Conservation (phyloP, 1,140 invertebrate species). For the Phocides pigmalion region DNA sequence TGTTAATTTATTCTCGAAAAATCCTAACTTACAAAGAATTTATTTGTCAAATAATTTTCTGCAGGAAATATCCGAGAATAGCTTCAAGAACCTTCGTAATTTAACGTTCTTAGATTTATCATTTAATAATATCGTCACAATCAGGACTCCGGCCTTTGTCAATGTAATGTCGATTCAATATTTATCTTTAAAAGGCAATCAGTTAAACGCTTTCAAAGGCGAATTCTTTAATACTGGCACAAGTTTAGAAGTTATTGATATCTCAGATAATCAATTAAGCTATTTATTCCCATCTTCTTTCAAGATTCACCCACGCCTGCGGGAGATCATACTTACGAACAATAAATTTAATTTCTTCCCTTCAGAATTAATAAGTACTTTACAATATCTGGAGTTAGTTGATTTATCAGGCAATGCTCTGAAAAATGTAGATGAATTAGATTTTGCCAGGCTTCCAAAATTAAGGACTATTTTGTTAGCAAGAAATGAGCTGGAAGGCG, state of each 20-base stretch:
- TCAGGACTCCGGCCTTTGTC: conserved; percentile 88
- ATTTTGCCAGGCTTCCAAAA: conserved; percentile 91
- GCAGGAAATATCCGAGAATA: conserved; percentile 88
- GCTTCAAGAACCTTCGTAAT: conserved; percentile 89
- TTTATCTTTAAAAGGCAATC: conserved; percentile 88
- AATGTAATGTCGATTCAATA: conserved; percentile 88
- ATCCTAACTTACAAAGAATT: conserved; percentile 86
- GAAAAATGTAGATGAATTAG: conserved; percentile 91
- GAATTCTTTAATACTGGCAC: conserved; percentile 91
- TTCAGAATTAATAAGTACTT: conserved; percentile 89
- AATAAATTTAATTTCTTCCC: conserved; percentile 94
- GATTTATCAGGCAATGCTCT: conserved; percentile 91
- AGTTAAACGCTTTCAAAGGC: conserved; percentile 90
- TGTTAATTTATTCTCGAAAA: conserved; percentile 88
- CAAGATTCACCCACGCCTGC: conserved; percentile 90
- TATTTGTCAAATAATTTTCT: conserved; percentile 88
- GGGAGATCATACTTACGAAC: conserved; percentile 86
- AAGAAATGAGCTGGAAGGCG: conserved; percentile 90
- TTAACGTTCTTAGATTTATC: conserved; percentile 89
- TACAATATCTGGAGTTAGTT: conserved; percentile 90
- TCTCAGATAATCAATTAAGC: conserved; percentile 90
- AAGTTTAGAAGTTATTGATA: conserved; percentile 88
- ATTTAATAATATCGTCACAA: conserved; percentile 90
- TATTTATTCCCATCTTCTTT: conserved; percentile 93
- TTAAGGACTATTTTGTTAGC: conserved; percentile 88